phyloP scores from a whole-genome alignment of 1,140 invertebrate genomes.

The Heterodera schachtii region DNA sequence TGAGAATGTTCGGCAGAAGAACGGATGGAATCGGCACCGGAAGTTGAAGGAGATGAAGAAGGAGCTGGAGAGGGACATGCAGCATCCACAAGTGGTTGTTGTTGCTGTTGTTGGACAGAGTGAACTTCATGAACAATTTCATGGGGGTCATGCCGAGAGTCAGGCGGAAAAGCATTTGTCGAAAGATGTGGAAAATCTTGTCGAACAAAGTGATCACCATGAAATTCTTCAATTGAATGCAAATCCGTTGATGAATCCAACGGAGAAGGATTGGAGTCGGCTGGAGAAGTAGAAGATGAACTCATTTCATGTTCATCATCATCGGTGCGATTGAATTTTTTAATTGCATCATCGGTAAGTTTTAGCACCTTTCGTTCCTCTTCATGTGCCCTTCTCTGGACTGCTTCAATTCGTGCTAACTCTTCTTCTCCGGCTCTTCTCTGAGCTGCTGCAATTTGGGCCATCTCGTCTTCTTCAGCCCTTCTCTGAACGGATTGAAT shows the following conservation, averaged over 20 bases:
- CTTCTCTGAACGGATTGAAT: conserved; percentile 23
- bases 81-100: neutral
- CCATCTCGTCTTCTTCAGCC: conserved; percentile 41
- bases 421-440: neutral
- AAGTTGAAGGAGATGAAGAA: conserved; percentile 1
- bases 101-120: neutral
- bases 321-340: neutral
- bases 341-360: neutral
- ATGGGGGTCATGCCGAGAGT: neutral
- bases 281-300: conserved; percentile 6
- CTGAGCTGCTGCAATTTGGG: neutral
- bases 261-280: neutral
- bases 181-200: too few relatives aligned
- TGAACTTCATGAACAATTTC: neutral
- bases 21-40: conserved; percentile 6
- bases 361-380: neutral
- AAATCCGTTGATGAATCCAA: neutral
- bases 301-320: neutral
- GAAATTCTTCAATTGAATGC: too few relatives aligned
- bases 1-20: neutral
- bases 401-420: neutral
- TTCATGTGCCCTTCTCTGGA: neutral
- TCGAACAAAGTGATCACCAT: too few relatives aligned
- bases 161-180: neutral
- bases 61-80: neutral